Conservation (phyloP, 1,140 invertebrate genomes). For the Neotoxoptera formosana region DNA sequence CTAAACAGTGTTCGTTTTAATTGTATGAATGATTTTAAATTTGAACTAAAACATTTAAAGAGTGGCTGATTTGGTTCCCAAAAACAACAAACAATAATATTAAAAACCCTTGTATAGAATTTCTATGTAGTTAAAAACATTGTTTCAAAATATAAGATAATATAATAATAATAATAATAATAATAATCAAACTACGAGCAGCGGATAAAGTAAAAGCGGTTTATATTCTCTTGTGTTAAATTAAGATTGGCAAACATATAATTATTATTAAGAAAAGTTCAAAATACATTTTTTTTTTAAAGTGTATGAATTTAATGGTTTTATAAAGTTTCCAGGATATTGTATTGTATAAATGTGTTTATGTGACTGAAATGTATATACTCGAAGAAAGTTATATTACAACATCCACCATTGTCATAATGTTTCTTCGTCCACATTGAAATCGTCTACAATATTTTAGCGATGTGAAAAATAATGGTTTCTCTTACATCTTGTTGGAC, state of each 20-base stretch:
- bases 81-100: neutral
- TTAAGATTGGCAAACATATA: neutral
- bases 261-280: neutral
- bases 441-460: neutral
- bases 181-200: neutral
- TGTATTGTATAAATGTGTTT: neutral
- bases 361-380: neutral
- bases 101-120: neutral
- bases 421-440: neutral
- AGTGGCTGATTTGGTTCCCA: neutral
- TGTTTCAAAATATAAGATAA: neutral
- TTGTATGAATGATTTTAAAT: neutral
- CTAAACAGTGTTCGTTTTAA: neutral
- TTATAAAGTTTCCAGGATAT: neutral
- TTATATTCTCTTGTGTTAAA: neutral
- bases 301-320: neutral
- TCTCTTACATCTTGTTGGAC: neutral
- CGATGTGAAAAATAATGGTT: neutral
- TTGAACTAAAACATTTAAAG: neutral
- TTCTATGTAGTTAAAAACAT: neutral
- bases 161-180: neutral
- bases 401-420: neutral
- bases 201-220: neutral
- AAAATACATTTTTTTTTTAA: neutral
- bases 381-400: neutral